Evolutionary conservation across 2,797 vertebrate genomes (phyloP).

Genomic region (Crocidura indochinensis): DNA sequence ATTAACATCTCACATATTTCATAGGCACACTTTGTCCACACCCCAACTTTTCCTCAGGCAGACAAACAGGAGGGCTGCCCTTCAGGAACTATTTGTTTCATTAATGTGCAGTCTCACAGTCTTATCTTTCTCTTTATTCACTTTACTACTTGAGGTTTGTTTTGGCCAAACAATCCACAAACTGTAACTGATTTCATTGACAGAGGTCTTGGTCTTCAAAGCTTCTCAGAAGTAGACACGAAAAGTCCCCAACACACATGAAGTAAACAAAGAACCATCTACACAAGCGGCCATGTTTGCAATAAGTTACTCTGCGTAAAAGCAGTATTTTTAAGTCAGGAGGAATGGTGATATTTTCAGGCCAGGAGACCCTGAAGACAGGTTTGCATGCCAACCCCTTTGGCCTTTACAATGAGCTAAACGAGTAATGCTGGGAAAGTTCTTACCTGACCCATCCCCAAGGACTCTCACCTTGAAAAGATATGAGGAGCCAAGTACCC

Average conservation of each 20-base stretch:
- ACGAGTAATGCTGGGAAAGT: not conserved
- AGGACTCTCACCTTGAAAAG: not conserved
- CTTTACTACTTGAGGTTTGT: not conserved
- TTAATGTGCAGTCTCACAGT: not conserved
- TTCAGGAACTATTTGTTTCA: not conserved
- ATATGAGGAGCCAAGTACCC: not conserved
- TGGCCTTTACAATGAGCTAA: not conserved
- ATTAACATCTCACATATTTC: not conserved
- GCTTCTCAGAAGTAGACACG: not conserved
- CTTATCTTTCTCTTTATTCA: not conserved
- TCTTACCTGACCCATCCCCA: not conserved
- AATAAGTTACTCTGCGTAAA: not conserved
- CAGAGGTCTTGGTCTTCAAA: not conserved
- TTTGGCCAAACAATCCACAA: constrained; percentile 40
- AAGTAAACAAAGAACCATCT: not conserved
- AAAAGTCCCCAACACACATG: not conserved
- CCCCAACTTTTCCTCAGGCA: not conserved
- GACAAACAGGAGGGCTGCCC: not conserved
- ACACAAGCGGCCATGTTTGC: not conserved
- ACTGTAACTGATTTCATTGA: not conserved
- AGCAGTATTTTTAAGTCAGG: not conserved
- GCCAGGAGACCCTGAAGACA: not conserved
- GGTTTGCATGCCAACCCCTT: not conserved
- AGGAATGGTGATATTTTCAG: not conserved
- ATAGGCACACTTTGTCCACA: not conserved